Percentiles rank a stretch among this genome's conserved stretches.
Conservation (phyloP, 2,113 vertebrate genomes). For the Lonchura striata region DNA sequence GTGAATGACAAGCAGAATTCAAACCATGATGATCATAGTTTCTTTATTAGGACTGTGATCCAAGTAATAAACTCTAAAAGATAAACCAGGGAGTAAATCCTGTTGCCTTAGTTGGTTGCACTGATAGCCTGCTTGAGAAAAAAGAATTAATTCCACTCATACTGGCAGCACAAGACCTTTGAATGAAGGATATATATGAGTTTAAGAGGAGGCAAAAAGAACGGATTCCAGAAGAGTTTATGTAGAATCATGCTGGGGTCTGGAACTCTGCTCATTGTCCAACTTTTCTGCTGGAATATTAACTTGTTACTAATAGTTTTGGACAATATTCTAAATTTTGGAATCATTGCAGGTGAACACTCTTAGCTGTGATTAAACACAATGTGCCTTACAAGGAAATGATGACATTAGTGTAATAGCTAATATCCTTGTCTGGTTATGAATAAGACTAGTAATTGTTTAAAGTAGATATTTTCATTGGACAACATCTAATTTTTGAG, state of each 20-base stretch:
- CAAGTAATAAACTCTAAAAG: neutral
- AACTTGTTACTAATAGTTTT: neutral
- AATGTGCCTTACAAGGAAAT: neutral
- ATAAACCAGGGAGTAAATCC: neutral
- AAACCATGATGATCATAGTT: neutral
- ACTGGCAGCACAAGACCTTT: neutral
- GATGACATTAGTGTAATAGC: neutral
- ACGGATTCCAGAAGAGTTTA: neutral
- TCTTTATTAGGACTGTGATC: neutral
- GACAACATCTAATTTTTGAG: neutral
- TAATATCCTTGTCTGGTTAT: neutral
- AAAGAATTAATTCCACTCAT: neutral
- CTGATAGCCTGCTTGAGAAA: neutral
- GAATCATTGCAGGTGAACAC: neutral
- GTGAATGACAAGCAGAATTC: neutral
- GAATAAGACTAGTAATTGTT: neutral
- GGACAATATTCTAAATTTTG: neutral
- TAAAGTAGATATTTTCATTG: neutral
- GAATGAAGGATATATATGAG: neutral
- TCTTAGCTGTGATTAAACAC: neutral
- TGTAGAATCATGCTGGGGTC: neutral
- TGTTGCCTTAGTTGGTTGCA: neutral
- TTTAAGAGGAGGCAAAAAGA: neutral
- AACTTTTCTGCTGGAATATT: neutral
- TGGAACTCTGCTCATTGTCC: neutral